phyloP scores from a whole-genome alignment of 2,797 vertebrate species.

The Anguilla obscura region DNA sequence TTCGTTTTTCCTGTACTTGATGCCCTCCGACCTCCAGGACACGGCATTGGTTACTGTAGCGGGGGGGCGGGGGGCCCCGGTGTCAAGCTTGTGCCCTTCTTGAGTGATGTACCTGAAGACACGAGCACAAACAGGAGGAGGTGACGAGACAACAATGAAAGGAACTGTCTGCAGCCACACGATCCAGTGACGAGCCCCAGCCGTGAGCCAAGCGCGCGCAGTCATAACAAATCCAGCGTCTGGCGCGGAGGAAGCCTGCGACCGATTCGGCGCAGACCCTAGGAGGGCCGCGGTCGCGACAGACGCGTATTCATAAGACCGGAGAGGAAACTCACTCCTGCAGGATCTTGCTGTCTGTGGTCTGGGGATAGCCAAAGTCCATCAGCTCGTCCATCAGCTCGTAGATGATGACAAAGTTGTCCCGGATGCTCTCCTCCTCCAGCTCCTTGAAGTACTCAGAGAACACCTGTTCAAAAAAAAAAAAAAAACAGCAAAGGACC shows the following conservation, averaged over 20 bases:
- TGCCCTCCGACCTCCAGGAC: constrained; percentile 88
- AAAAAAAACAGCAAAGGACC: neutral
- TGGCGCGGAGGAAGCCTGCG: neutral
- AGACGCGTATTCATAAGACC: neutral
- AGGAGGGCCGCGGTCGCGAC: neutral
- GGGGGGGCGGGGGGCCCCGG: constrained; percentile 90
- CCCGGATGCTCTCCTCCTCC: constrained; percentile 97
- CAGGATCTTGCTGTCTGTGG: constrained; percentile 97
- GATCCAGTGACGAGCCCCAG: neutral
- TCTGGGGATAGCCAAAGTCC: constrained; percentile 98
- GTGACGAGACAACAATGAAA: constrained; percentile 44
- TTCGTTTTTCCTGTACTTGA: constrained; percentile 89
- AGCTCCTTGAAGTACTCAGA: constrained; percentile 98
- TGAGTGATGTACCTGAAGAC: constrained; percentile 92
- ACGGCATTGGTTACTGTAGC: constrained; percentile 89
- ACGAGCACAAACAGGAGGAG: constrained; percentile 28
- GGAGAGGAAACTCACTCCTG: constrained; percentile 85
- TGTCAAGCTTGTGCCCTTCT: constrained; percentile 98
- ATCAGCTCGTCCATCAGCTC: constrained; percentile 97
- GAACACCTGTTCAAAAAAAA: constrained; percentile 80
- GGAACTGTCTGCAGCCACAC: constrained; percentile 18
- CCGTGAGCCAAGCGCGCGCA: neutral
- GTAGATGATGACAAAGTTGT: constrained; percentile 98
- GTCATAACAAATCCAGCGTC: neutral
- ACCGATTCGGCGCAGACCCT: neutral